phyloP scores from a whole-genome alignment of 2,113 vertebrate species.

The Lycocorax pyrrhopterus region DNA sequence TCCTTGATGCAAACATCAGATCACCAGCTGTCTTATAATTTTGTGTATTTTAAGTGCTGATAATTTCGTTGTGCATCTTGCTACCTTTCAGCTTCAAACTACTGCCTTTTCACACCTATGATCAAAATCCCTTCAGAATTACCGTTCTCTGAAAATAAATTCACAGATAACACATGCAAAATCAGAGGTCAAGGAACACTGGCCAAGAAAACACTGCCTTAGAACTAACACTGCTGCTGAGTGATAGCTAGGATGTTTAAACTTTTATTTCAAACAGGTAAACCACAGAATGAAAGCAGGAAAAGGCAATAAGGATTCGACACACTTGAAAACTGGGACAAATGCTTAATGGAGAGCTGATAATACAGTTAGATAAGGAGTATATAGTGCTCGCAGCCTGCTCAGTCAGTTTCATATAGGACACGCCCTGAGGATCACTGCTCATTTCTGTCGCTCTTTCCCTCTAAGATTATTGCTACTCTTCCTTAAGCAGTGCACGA shows the following conservation, averaged over 20 bases:
- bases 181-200: not conserved
- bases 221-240: not conserved
- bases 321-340: not conserved
- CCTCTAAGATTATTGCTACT: not conserved
- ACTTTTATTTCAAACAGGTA: not conserved
- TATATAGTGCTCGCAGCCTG: not conserved
- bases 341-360: not conserved
- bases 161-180: not conserved
- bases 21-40: not conserved
- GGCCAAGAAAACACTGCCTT: not conserved
- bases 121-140: slow-evolving; percentile 4
- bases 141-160: not conserved
- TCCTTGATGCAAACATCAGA: not conserved
- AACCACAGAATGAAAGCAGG: not conserved
- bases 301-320: not conserved
- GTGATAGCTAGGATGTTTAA: not conserved
- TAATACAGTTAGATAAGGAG: not conserved
- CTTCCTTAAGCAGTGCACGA: not conserved
- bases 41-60: not conserved
- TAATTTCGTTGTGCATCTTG: not conserved
- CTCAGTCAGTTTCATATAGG: not conserved
- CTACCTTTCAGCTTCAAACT: not conserved
- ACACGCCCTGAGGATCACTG: not conserved
- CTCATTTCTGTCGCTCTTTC: not conserved
- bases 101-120: not conserved